These are phyloP conservation scores for Branchellion lobata DNA, from an alignment of 2,888 invertebrate genomes.

Conservation along the genomic window DNA sequence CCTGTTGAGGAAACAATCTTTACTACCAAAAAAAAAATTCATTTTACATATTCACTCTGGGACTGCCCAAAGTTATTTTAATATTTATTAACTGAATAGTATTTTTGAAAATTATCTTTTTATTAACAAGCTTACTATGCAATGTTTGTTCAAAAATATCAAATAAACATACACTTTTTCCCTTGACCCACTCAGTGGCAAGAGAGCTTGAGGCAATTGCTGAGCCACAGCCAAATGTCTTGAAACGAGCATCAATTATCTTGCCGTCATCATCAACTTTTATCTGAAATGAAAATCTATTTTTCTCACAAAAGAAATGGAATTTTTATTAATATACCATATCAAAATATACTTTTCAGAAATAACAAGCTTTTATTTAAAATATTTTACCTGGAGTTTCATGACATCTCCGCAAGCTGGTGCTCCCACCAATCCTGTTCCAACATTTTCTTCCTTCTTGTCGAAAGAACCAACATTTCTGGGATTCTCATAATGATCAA, in stretches of 20 bases:
- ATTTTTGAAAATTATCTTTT: too few relatives aligned
- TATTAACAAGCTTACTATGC: conserved; percentile 48
- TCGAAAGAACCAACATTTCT: conserved; percentile 95
- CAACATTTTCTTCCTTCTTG: conserved; percentile 87
- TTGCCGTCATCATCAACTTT: conserved; percentile 91
- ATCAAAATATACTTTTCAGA: background rate
- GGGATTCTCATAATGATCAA: conserved; percentile 99
- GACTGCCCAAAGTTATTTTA: too few relatives aligned
- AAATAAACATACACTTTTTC: conserved; percentile 72
- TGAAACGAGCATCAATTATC: conserved; percentile 97
- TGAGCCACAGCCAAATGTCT: conserved; percentile 97
- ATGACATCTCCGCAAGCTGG: conserved; percentile 99
- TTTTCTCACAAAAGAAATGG: background rate
- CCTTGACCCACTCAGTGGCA: conserved; percentile 96
- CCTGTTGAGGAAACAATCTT: too few relatives aligned
- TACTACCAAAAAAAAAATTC: too few relatives aligned
- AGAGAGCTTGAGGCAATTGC: conserved; percentile 96
- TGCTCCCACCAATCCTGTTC: conserved; percentile 96
- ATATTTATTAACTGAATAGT: too few relatives aligned
- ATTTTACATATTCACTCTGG: too few relatives aligned
- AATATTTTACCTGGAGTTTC: conserved; percentile 77
- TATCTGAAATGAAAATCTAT: conserved; percentile 67
- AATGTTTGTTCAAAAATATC: background rate
- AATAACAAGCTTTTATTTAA: background rate
- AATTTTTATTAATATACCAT: background rate